Conservation (phyloP, 2,113 vertebrate genomes). For the Spilogale gracilis region DNA sequence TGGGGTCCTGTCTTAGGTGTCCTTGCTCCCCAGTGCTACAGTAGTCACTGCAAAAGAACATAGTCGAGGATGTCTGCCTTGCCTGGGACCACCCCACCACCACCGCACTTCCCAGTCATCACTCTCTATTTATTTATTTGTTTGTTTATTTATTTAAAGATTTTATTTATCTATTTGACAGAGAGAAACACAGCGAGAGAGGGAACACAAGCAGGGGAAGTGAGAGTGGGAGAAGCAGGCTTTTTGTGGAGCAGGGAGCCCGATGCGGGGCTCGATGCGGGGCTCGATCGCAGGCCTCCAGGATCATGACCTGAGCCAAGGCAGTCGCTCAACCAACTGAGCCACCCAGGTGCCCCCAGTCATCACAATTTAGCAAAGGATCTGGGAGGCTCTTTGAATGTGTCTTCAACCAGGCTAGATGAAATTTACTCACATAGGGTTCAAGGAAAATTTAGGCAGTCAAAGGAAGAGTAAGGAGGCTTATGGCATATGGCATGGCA, state of each 20-base stretch:
- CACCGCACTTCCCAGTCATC: neutral
- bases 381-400: neutral
- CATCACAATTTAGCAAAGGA: neutral
- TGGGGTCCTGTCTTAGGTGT: neutral
- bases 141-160: too few species aligned
- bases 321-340: too few species aligned
- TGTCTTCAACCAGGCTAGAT: neutral
- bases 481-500: neutral
- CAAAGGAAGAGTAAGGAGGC: conserved; percentile 7
- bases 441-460: neutral
- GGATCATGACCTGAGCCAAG: too few species aligned
- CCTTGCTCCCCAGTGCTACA: neutral
- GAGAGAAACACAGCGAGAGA: too few species aligned
- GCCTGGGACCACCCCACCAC: neutral
- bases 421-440: neutral
- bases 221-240: too few species aligned
- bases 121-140: neutral
- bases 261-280: too few species aligned
- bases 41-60: neutral
- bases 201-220: too few species aligned
- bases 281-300: too few species aligned
- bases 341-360: too few species aligned
- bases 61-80: neutral
- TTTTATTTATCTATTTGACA: too few species aligned
- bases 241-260: too few species aligned